A percentile compares a stretch with the other conserved stretches of the same genome.
Evolutionary conservation across 2,888 invertebrate genomes (phyloP).

Genomic region (Achlya flavicornis): DNA sequence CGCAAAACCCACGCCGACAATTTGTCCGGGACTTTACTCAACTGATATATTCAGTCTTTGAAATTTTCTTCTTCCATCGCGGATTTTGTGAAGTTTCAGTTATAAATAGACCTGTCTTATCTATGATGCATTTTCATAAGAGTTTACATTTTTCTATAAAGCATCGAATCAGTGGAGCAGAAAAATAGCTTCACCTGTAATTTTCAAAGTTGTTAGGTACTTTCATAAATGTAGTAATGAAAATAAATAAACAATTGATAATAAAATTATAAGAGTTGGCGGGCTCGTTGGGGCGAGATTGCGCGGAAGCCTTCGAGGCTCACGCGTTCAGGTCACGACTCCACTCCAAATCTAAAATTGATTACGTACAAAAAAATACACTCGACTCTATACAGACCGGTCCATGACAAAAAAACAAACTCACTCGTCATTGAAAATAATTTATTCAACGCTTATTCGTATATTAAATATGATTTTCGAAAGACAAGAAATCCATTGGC

Average conservation of each 20-base stretch:
- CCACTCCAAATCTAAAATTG: constrained; percentile 77
- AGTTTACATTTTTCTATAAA: too few species aligned
- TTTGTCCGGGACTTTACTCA: constrained; percentile 67
- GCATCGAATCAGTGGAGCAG: too few species aligned
- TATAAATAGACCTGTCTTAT: constrained; percentile 40
- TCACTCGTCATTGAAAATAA: constrained; percentile 69
- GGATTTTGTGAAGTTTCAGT: constrained; percentile 47
- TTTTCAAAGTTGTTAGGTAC: too few species aligned
- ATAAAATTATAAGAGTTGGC: too few species aligned
- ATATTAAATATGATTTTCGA: constrained; percentile 54
- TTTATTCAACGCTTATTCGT: constrained; percentile 71
- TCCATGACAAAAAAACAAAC: constrained; percentile 56
- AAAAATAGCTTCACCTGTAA: too few species aligned
- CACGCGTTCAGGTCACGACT: constrained; percentile 72
- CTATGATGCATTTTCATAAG: too few species aligned
- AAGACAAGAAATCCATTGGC: constrained; percentile 39
- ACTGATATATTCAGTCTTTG: constrained; percentile 47
- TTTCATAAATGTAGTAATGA: too few species aligned
- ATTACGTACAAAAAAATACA: constrained; percentile 66
- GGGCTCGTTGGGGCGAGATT: constrained; percentile 40
- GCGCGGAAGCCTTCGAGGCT: constrained; percentile 65
- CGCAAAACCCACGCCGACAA: constrained; percentile 65
- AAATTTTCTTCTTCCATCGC: constrained; percentile 41
- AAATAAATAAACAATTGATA: too few species aligned
- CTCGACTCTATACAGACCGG: constrained; percentile 43